Base-by-base conservation (phyloP, 2,797 vertebrate species). In the Arvicola amphibius region DNA sequence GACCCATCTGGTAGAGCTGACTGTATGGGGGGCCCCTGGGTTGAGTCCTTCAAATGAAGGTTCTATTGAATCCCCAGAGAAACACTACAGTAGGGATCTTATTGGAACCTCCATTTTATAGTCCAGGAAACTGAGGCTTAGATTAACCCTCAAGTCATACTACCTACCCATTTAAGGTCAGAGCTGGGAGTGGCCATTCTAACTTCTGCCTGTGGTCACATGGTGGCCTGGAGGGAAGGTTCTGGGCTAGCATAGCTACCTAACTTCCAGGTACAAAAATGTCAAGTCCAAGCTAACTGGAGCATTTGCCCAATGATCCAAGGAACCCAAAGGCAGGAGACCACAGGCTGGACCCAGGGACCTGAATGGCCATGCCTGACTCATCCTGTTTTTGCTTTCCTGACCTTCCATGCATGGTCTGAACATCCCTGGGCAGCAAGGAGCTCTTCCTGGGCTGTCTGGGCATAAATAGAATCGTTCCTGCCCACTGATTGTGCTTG, bases 321-420 rank as follows among this genome's bases (percentile, higher is more conserved):
- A 80, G 67, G 69, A 34, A 34, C 32, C 34, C 56, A 27, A 7
- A 25, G 19, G 0, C 0, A 1, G 43, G 56, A 63, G 53, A 34
- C 67, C 78, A 40, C 69, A 27, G 85, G 85, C 12, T 91, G 65
- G 83, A 91, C 90, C 65, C 83, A 92, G 90, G 78, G 37, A 59
- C 34, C 65, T 9, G 0, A 43, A 21, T 16, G 2, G 10, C 27
- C 40, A 12, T 85, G 32, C 40, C 43, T 13, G 29, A n/a, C 43
- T 65, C 61, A 25, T 14, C 83, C 46, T n/a, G 19, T 48, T 3
- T 65, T 63, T 34, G 61, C 61, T 12, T 48, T 83, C 43, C 19
- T 65, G 40, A 7, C 37, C 77, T 63, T 40, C 79, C 27, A 43
- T 77, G 34, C 17, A 11, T 8, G 40, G 8, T 6, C 71, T 67